phyloP scores from a whole-genome alignment of 2,113 vertebrate species.

The Platanista minor region DNA sequence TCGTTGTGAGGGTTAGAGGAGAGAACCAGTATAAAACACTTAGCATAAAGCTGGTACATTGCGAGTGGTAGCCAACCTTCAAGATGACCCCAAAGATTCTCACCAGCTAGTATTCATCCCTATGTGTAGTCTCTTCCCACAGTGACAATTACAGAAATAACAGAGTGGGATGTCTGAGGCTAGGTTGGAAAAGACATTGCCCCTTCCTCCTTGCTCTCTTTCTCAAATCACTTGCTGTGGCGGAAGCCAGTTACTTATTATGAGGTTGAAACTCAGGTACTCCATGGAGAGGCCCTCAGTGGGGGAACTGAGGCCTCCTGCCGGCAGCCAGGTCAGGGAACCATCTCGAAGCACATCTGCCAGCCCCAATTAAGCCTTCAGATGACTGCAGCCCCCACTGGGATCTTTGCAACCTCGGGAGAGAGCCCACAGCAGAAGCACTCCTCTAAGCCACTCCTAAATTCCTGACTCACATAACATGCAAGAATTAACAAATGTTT shows the following conservation, averaged over 20 bases:
- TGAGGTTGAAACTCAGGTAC: neutral
- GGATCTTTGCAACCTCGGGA: neutral
- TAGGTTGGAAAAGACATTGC: neutral
- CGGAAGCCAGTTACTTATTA: neutral
- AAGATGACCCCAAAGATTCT: neutral
- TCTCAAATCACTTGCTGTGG: neutral
- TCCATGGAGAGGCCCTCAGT: neutral
- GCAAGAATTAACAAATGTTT: neutral
- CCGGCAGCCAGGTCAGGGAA: neutral
- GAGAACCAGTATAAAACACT: neutral
- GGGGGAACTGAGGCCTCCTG: neutral
- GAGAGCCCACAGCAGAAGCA: neutral
- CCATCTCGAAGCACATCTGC: neutral
- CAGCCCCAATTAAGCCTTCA: neutral
- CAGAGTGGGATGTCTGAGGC: neutral
- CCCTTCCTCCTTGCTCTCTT: neutral
- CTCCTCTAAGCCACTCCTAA: neutral
- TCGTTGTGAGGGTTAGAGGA: neutral
- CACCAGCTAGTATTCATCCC: neutral
- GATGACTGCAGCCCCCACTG: neutral
- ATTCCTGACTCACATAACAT: neutral
- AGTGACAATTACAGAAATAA: neutral
- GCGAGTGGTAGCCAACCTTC: neutral
- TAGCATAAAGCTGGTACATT: neutral
- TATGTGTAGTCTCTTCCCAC: neutral